phyloP scores from a whole-genome alignment of 2,113 vertebrate species.

The Enhydra lutris region DNA sequence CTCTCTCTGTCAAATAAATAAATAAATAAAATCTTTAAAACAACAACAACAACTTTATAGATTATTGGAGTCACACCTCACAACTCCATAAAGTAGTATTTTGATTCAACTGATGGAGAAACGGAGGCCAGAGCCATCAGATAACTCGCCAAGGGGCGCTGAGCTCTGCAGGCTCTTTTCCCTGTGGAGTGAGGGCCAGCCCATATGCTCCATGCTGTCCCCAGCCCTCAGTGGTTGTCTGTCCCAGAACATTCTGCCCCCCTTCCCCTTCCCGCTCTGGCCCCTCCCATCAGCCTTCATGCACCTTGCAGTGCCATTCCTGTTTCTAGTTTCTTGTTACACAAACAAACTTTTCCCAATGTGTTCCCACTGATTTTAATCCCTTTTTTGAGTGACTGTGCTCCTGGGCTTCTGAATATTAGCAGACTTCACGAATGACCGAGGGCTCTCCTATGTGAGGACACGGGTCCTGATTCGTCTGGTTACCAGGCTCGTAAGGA shows the following conservation, averaged over 20 bases:
- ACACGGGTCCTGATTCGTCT: background rate
- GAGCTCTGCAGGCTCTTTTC: background rate
- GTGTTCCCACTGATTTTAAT: background rate
- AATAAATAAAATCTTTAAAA: too few species aligned
- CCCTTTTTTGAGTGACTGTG: background rate
- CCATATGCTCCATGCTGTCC: fast-evolving
- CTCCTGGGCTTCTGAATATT: background rate
- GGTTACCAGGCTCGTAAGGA: background rate
- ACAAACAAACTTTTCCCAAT: background rate
- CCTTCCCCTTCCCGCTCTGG: background rate
- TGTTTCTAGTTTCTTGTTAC: background rate
- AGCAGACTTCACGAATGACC: background rate
- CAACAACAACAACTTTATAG: background rate
- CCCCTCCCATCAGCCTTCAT: background rate
- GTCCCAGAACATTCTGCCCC: background rate
- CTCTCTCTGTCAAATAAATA: too few species aligned
- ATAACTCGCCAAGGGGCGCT: background rate
- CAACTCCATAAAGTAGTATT: background rate
- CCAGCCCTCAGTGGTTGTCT: fast-evolving
- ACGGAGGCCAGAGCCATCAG: background rate
- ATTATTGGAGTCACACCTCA: background rate
- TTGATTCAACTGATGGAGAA: background rate
- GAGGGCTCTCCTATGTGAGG: background rate
- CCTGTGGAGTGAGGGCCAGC: background rate
- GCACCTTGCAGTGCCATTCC: background rate